These are phyloP conservation scores for Xanthorhoe designata DNA, from an alignment of 2,888 invertebrate species.

Conservation along the genomic window DNA sequence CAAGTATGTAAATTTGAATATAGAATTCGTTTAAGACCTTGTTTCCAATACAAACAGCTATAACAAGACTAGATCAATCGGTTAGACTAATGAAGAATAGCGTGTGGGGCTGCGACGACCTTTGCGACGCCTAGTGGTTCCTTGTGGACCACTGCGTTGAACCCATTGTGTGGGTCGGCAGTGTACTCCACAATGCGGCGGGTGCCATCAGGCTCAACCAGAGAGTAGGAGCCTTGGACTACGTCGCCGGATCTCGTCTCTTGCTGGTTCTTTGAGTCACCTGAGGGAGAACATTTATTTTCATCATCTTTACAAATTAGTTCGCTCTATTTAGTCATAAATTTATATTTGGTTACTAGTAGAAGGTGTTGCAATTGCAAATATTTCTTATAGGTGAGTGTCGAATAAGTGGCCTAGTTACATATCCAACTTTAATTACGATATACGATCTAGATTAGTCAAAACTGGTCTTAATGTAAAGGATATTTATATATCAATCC, in stretches of 20 bases:
- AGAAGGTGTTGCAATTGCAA: slow-evolving; percentile 20
- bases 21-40: background rate
- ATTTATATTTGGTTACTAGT: slow-evolving; percentile 11
- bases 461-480: slow-evolving; percentile 5
- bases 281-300: slow-evolving; percentile 45
- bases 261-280: slow-evolving; percentile 81
- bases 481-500: background rate
- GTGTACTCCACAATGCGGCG: slow-evolving; percentile 87
- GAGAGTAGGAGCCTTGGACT: slow-evolving; percentile 87
- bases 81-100: slow-evolving; percentile 66
- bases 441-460: slow-evolving; percentile 32
- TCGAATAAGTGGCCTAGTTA: slow-evolving; percentile 37
- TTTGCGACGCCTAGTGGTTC: slow-evolving; percentile 83
- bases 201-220: slow-evolving; percentile 88
- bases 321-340: background rate
- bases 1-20: no score
- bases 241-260: slow-evolving; percentile 86
- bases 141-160: slow-evolving; percentile 88
- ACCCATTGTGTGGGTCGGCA: slow-evolving; percentile 88
- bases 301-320: no score
- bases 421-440: slow-evolving; percentile 38
- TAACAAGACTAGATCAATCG: slow-evolving; percentile 43
- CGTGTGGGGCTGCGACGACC: slow-evolving; percentile 67
- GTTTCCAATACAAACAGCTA: background rate
- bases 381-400: slow-evolving; percentile 13